Percentiles rank a stretch among this genome's conserved stretches.
Evolutionary conservation across 2,797 vertebrate genomes (phyloP).

Genomic region (Sebastes oblongus): DNA sequence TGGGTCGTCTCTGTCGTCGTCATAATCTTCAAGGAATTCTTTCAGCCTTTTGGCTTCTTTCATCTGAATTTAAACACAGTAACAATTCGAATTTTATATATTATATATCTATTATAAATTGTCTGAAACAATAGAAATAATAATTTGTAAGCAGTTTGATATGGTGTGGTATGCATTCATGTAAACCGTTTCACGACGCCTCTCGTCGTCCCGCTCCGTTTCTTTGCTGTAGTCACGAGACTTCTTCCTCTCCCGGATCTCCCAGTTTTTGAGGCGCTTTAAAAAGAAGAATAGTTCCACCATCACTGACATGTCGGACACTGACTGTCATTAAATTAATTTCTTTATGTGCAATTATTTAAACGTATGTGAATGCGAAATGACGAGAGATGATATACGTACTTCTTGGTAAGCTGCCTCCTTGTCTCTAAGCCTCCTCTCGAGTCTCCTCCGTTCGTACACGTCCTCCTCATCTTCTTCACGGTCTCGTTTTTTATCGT

Average conservation of each 20-base stretch:
- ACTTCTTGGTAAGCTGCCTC: constrained; percentile 99
- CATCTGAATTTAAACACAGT: constrained; percentile 79
- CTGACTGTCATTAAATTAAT: not conserved
- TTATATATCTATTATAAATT: not conserved
- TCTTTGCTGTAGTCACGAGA: constrained; percentile 96
- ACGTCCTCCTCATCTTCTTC: constrained; percentile 97
- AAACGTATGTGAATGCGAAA: not conserved
- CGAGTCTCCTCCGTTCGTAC: constrained; percentile 93
- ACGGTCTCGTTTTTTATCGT: constrained; percentile 93
- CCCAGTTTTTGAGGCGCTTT: constrained; percentile 99
- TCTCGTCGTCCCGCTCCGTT: constrained; percentile 93
- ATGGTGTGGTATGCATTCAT: not conserved
- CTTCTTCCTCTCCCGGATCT: constrained; percentile 97
- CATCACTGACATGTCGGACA: not conserved
- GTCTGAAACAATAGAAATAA: not conserved
- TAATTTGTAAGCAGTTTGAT: not conserved
- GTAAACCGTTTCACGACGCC: constrained; percentile 92
- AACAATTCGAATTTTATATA: not conserved
- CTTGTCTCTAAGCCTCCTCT: constrained; percentile 96
- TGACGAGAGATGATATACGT: not conserved
- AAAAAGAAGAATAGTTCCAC: not conserved
- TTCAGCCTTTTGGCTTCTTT: constrained; percentile 99
- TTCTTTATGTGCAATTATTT: not conserved
- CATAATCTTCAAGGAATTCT: constrained; percentile 98
- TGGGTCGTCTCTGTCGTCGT: constrained; percentile 96